Evolutionary conservation across 2,797 vertebrate species (phyloP), one percentile per base, ranked within the genome.

Genomic region (Poliocrania exsul): DNA sequence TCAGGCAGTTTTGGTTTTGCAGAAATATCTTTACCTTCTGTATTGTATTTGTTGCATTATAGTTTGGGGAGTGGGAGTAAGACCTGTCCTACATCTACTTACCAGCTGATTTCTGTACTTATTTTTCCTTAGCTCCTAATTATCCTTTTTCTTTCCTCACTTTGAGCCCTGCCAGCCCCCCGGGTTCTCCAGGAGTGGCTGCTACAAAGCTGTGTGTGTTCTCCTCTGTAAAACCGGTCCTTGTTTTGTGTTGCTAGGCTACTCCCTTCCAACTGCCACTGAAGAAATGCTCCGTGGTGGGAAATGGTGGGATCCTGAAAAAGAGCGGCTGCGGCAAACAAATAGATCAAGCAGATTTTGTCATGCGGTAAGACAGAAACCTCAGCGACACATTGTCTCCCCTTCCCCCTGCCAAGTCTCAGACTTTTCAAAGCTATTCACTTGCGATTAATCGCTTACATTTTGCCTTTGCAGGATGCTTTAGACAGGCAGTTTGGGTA

Each of bases 221-320:
- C 95, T 96, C 28, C 71, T 92, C 73, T 95, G 88, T 98, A 96
- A 98, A 97, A 97, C 92, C 35, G 21, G 54, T 86, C 94, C 96
- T 96, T 98, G 95, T 97, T 97, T 97, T 98, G 97, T 98, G 97
- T 98, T 98, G 94, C 95, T 98, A 99, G 99, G 98, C 98, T 94
- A 99, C 98, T 89, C 99, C 99, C 65, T 98, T 99, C 97, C 98
- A 98, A 96, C 97, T 98, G 84, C 99, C 99, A 28, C 95, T 99
- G 96, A 99, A 99, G 98, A 99, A 98, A 96, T 99, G 99, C 15
- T 98, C 99, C 0, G 99, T 99, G 96, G 99, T 99, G 94, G 99
- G 99, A 79, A 99, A 99, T 14, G 99, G 99, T 33, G 99, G 99
- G 77, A 99, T 99, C 96, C 98, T 99, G 96, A 98, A 99, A 92